phyloP scores from a whole-genome alignment of 2,113 vertebrate species.

The Pedionomus torquatus region DNA sequence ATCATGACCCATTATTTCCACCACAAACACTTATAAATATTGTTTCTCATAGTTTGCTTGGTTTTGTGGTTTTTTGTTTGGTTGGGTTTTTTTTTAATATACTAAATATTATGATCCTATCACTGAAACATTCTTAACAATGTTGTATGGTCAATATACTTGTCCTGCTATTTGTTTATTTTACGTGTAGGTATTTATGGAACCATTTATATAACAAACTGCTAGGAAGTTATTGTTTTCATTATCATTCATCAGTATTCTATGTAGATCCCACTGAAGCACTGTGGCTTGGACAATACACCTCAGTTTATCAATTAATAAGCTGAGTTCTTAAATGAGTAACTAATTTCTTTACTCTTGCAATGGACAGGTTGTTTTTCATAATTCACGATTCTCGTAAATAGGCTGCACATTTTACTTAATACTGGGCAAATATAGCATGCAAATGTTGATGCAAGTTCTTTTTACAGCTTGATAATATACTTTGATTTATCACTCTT shows the following conservation, averaged over 20 bases:
- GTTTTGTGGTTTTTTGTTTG: not conserved
- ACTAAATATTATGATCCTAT: not conserved
- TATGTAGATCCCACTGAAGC: not conserved
- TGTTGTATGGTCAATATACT: not conserved
- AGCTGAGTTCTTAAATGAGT: conserved; percentile 48
- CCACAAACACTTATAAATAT: not conserved
- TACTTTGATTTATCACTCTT: not conserved
- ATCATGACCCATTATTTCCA: not conserved
- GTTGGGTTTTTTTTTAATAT: not conserved
- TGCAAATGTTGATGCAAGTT: not conserved
- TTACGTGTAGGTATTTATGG: conserved; percentile 5
- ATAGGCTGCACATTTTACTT: not conserved
- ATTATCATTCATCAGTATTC: conserved; percentile 57
- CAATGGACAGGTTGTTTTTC: not conserved
- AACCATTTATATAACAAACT: conserved; percentile 56
- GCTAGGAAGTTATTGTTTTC: conserved; percentile 41
- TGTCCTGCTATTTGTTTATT: conserved; percentile 12
- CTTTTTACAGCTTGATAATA: not conserved
- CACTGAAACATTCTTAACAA: not conserved
- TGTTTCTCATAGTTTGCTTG: not conserved
- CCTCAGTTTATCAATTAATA: conserved; percentile 36
- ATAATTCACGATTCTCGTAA: not conserved
- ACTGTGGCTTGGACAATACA: not conserved
- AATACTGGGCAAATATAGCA: not conserved
- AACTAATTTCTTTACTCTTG: conserved; percentile 20